Conservation (phyloP, 64 coral and sea anemone genomes). For the Acropora tenuis region DNA sequence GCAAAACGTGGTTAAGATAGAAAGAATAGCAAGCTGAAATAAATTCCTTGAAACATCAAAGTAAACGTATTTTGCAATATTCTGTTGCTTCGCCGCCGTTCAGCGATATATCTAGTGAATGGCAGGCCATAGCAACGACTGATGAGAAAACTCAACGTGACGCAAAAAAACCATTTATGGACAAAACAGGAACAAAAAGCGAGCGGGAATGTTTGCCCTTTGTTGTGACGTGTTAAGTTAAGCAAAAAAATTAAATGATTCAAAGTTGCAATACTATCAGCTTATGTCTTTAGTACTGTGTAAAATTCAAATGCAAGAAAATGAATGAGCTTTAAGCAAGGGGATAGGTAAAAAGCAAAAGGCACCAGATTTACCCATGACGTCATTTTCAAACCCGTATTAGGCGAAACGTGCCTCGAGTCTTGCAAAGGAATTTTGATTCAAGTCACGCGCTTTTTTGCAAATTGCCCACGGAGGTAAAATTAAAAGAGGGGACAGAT, state of each 20-base stretch:
- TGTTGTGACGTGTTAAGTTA: background rate
- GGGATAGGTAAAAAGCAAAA: background rate
- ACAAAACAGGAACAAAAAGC: background rate
- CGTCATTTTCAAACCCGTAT: too few relatives aligned
- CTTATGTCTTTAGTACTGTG: too few relatives aligned
- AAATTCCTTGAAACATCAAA: background rate
- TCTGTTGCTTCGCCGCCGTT: background rate
- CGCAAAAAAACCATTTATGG: slow-evolving; percentile 33
- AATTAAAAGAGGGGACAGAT: too few relatives aligned
- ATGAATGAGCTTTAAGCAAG: too few relatives aligned
- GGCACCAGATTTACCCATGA: too few relatives aligned
- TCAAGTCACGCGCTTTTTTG: too few relatives aligned
- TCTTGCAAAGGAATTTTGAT: too few relatives aligned
- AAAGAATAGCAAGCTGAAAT: background rate
- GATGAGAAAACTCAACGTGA: slow-evolving; percentile 12
- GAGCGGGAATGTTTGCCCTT: background rate
- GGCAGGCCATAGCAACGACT: background rate
- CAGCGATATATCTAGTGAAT: background rate
- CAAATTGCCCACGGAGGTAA: too few relatives aligned
- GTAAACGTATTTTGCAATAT: background rate
- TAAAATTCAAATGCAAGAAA: too few relatives aligned
- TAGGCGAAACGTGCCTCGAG: too few relatives aligned
- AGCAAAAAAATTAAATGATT: background rate
- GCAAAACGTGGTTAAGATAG: background rate
- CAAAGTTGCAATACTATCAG: too few relatives aligned